A percentile compares a stretch with the other conserved stretches of the same genome.
Evolutionary conservation across 2,113 vertebrate species (phyloP).

Genomic region (Cephalophus harveyi): DNA sequence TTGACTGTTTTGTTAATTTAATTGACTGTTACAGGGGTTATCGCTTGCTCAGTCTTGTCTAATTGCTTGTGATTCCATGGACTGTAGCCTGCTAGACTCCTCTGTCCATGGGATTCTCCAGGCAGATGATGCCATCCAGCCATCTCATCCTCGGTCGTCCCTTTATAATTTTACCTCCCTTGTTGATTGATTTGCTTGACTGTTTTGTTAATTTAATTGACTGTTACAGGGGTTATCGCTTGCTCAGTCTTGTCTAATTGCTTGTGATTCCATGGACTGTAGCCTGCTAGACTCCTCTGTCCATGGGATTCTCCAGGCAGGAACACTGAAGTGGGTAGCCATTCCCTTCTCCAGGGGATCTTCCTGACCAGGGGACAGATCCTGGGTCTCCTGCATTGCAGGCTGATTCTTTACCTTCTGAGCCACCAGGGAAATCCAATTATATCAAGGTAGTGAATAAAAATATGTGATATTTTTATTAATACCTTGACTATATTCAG

Average conservation of each 20-base stretch:
- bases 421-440: neutral
- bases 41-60: fast-evolving
- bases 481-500: slow-evolving; percentile 60
- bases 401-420: neutral
- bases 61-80: neutral
- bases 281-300: neutral
- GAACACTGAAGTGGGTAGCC: neutral
- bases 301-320: neutral
- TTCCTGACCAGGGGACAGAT: neutral
- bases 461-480: slow-evolving; percentile 73
- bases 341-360: neutral
- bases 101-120: neutral
- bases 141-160: too few species aligned
- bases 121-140: too few species aligned
- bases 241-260: fast-evolving
- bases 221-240: neutral
- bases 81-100: neutral
- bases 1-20: neutral
- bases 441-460: slow-evolving; percentile 66
- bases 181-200: neutral
- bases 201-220: neutral
- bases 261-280: neutral
- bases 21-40: neutral
- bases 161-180: neutral
- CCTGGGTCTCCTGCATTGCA: neutral